Evolutionary conservation across 2,113 vertebrate genomes (phyloP).

Genomic region (Vireo altiloquus): DNA sequence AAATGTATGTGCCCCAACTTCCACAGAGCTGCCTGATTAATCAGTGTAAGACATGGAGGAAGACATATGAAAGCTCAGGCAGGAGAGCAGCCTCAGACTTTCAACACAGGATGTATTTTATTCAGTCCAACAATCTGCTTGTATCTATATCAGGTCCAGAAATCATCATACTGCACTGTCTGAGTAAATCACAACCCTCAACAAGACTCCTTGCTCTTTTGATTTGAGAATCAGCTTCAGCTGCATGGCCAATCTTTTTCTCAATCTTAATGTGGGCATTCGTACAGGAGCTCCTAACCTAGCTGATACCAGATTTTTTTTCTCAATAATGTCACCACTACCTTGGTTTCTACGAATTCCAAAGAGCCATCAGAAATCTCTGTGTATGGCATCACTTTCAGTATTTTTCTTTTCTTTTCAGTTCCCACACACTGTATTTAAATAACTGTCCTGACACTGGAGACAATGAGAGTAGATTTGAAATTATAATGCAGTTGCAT

Average conservation of each 20-base stretch:
- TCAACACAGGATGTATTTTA: neutral
- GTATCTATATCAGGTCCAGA: neutral
- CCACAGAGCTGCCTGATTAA: neutral
- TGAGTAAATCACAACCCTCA: neutral
- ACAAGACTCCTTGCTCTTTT: neutral
- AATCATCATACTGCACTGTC: neutral
- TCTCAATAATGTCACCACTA: neutral
- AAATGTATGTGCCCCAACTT: neutral
- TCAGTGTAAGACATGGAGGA: neutral
- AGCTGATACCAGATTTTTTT: neutral
- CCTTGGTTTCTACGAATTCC: neutral
- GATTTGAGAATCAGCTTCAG: neutral
- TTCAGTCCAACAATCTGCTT: neutral
- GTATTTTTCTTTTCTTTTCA: neutral
- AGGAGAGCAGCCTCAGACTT: neutral
- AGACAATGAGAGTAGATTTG: neutral
- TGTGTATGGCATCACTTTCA: neutral
- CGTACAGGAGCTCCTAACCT: neutral
- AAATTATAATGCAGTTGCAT: neutral
- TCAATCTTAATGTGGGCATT: neutral
- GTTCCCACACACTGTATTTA: neutral
- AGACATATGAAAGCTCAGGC: neutral
- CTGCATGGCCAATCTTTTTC: neutral
- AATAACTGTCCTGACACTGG: neutral
- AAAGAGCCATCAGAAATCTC: neutral